Conservation (phyloP, 2,113 vertebrate genomes). For the Corythornis vintsioides region DNA sequence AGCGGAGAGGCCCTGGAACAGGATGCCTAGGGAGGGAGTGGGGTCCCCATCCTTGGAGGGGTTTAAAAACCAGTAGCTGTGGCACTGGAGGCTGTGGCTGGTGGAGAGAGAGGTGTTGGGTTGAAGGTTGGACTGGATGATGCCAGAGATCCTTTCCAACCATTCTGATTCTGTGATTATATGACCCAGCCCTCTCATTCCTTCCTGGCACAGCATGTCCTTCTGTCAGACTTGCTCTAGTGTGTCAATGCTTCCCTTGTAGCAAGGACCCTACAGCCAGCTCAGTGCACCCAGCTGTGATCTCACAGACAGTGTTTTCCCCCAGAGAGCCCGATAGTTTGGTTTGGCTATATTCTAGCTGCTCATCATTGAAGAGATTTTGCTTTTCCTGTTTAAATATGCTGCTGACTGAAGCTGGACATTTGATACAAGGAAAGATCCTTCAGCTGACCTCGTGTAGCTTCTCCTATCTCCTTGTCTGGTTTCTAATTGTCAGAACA, state of each 20-base stretch:
- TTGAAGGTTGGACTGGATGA: no score
- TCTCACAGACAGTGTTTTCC: not conserved
- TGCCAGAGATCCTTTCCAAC: no score
- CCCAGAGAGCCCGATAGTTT: not conserved
- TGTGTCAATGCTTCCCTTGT: not conserved
- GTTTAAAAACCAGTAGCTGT: no score
- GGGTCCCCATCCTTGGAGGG: no score
- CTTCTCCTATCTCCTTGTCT: not conserved
- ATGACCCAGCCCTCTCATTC: not conserved
- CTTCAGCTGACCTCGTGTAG: not conserved
- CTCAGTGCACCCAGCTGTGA: rapidly evolving
- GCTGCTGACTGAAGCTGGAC: rapidly evolving
- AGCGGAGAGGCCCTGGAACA: no score
- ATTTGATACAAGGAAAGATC: not conserved
- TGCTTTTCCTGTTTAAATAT: not conserved
- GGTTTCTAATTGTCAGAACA: not conserved
- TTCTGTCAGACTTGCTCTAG: not conserved
- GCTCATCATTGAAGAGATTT: not conserved
- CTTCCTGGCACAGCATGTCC: not conserved
- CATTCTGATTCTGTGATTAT: no score
- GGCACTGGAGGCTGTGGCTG: no score
- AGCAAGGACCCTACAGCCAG: not conserved
- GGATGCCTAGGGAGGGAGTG: no score
- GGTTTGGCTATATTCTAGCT: not conserved
- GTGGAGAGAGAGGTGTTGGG: no score